Percentiles rank a stretch among this genome's conserved stretches.
These are phyloP conservation scores for Magallana ariakensis DNA, from an alignment of 1,140 invertebrate species.

Conservation along the genomic window DNA sequence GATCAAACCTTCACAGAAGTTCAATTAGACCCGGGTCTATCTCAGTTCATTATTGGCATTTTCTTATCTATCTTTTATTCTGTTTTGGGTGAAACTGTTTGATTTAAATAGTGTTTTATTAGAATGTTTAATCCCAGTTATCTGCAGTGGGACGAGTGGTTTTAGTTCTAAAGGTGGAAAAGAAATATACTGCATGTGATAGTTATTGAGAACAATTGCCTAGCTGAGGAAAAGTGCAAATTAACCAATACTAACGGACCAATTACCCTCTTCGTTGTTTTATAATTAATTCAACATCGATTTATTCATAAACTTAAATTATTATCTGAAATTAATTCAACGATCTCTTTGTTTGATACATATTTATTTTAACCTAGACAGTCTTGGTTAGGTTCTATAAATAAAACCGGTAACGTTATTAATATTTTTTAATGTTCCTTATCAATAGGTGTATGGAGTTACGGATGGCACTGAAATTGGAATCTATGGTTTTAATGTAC, in stretches of 20 bases:
- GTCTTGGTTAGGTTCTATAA: conserved; percentile 9
- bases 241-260: background rate
- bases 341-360: background rate
- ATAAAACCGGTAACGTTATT: background rate
- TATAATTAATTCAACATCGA: conserved; percentile 11
- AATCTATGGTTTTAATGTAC: background rate
- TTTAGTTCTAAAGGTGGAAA: background rate
- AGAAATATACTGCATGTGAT: background rate
- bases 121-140: background rate
- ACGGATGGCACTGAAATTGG: background rate
- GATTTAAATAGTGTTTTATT: background rate
- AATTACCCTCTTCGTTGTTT: background rate
- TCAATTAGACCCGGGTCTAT: too few species aligned
- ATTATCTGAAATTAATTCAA: background rate
- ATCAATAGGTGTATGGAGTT: conserved; percentile 12
- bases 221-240: background rate
- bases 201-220: background rate
- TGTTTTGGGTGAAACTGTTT: background rate
- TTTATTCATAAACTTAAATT: background rate
- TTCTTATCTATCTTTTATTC: too few species aligned
- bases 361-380: conserved; percentile 21
- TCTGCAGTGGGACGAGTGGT: background rate
- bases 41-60: too few species aligned
- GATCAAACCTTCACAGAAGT: too few species aligned
- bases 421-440: conserved; percentile 14